Conservation (phyloP, 1,140 invertebrate genomes). For the Drosophila arawakana region DNA sequence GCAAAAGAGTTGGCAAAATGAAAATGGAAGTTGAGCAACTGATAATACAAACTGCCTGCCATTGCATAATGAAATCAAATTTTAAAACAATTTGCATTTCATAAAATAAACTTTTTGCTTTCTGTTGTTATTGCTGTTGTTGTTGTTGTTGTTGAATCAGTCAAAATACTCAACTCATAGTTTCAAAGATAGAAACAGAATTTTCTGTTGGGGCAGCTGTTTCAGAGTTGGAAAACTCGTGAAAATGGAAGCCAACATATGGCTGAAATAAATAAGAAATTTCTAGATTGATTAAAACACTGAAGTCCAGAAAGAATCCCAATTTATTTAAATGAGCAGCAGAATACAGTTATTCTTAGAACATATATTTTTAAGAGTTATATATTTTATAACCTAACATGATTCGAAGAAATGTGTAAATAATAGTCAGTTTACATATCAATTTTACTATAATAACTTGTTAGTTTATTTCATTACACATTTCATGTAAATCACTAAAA, state of each 20-base stretch:
- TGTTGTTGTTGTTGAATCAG: conserved; percentile 3
- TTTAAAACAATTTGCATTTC: conserved; percentile 77
- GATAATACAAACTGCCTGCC: conserved; percentile 54
- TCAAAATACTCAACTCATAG: conserved; percentile 7
- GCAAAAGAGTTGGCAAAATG: conserved; percentile 16
- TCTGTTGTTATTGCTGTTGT: not conserved
- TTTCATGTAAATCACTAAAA: too few species aligned
- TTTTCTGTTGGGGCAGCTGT: not conserved
- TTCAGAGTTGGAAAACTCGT: not conserved
- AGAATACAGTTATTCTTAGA: too few species aligned
- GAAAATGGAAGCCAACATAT: conserved; percentile 11
- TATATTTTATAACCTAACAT: too few species aligned
- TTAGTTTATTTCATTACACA: too few species aligned
- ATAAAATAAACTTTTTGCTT: conserved; percentile 65
- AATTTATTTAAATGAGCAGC: too few species aligned
- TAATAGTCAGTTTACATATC: too few species aligned
- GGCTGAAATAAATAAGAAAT: conserved; percentile 15
- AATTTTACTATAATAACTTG: too few species aligned
- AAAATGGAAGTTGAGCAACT: conserved; percentile 34
- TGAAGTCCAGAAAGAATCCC: too few species aligned
- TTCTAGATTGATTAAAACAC: not conserved
- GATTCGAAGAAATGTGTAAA: too few species aligned
- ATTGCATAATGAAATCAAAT: conserved; percentile 71
- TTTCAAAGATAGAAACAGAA: not conserved
- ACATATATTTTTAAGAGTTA: too few species aligned